These are phyloP conservation scores for Erebia aethiops DNA, from an alignment of 2,888 invertebrate genomes.

Conservation along the genomic window DNA sequence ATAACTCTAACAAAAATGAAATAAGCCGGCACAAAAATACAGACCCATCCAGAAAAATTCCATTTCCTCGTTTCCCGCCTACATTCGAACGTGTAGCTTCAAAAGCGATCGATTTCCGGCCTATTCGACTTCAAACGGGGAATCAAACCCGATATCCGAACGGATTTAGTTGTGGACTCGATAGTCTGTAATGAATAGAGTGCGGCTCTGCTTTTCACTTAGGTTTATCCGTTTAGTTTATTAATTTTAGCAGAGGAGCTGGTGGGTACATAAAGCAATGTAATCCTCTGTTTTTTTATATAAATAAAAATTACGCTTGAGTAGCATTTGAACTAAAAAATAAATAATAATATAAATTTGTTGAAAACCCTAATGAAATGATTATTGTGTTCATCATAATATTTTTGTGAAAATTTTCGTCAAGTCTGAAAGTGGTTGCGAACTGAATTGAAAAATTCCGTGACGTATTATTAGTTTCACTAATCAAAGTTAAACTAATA, in stretches of 20 bases:
- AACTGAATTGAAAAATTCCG: too few species aligned
- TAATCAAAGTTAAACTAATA: too few species aligned
- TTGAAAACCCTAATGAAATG: too few species aligned
- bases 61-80: slow-evolving; percentile 47
- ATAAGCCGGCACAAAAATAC: slow-evolving; percentile 15
- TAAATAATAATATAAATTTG: too few species aligned
- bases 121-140: slow-evolving; percentile 81
- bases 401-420: too few species aligned
- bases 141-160: slow-evolving; percentile 78
- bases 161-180: slow-evolving; percentile 76
- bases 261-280: neutral
- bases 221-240: slow-evolving; percentile 40
- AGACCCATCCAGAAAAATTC: slow-evolving; percentile 39
- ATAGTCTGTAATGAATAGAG: slow-evolving; percentile 74
- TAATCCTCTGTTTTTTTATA: neutral
- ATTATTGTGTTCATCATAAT: too few species aligned
- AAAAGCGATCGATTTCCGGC: slow-evolving; percentile 82
- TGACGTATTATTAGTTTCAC: too few species aligned
- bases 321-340: too few species aligned
- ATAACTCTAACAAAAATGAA: slow-evolving; percentile 21
- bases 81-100: slow-evolving; percentile 71
- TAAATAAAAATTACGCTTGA: too few species aligned
- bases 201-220: slow-evolving; percentile 42
- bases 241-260: slow-evolving; percentile 29
- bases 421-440: too few species aligned